Conservation (phyloP, 2,797 vertebrate species). For the Enteromius afrohamiltoni region DNA sequence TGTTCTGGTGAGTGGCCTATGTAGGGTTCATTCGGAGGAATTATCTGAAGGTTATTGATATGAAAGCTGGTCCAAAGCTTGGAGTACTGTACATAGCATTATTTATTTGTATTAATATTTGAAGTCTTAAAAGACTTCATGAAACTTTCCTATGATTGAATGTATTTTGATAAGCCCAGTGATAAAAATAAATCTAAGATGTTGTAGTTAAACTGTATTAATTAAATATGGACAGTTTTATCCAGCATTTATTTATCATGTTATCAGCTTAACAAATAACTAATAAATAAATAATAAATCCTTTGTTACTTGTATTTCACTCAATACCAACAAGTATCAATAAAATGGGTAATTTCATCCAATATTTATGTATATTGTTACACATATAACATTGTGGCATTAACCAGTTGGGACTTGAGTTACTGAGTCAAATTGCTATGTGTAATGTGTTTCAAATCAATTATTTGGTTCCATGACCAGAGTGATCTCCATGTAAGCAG, state of each 20-base stretch:
- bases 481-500: not conserved
- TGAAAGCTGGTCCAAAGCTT: not conserved
- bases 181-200: not conserved
- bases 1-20: conserved; percentile 43
- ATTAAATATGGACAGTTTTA: not conserved
- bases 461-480: not conserved
- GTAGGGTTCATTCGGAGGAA: not conserved
- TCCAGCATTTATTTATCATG: not conserved
- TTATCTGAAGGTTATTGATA: not conserved
- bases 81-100: not conserved
- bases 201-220: not conserved
- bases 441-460: not conserved
- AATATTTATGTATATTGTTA: not conserved
- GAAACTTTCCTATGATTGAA: not conserved
- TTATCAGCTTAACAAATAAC: not conserved
- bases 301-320: not conserved
- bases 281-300: no score
- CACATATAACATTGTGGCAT: not conserved
- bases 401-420: not conserved
- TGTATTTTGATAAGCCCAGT: no score
- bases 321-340: not conserved
- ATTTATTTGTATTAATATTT: no score
- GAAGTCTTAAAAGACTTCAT: not conserved
- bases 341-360: not conserved
- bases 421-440: not conserved